phyloP scores from a whole-genome alignment of 2,113 vertebrate genomes.

The Meleagris gallopavo region DNA sequence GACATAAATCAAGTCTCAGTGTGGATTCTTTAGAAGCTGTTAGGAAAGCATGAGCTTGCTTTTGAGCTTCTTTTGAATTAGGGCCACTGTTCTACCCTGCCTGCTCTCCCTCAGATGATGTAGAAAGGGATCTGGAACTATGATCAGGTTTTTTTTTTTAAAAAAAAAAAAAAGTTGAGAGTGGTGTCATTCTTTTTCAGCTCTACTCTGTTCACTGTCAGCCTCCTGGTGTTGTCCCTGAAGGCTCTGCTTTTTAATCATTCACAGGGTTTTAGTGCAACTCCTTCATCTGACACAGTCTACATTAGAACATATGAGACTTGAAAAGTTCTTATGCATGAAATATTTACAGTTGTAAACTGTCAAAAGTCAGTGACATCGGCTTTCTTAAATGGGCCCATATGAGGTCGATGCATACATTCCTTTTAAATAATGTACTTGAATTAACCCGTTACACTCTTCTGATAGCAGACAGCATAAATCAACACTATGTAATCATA shows the following conservation, averaged over 20 bases:
- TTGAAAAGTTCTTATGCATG: neutral
- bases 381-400: neutral
- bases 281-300: neutral
- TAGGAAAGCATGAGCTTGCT: neutral
- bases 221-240: neutral
- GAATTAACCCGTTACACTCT: neutral
- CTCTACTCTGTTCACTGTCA: neutral
- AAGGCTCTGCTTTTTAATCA: neutral
- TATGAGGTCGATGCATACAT: neutral
- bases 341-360: constrained; percentile 11
- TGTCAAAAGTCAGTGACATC: neutral
- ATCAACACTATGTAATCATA: constrained; percentile 9
- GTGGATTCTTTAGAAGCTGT: neutral
- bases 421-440: neutral
- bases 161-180: neutral
- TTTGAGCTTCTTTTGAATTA: neutral
- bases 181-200: neutral
- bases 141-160: neutral
- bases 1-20: neutral
- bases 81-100: neutral
- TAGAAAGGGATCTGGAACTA: neutral
- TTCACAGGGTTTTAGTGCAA: neutral
- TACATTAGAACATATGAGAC: neutral
- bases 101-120: neutral
- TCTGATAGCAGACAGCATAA: neutral